A percentile compares a stretch with the other conserved stretches of the same genome.
These are phyloP conservation scores for Electrophaes corylata DNA, from an alignment of 2,888 invertebrate species.

Conservation along the genomic window DNA sequence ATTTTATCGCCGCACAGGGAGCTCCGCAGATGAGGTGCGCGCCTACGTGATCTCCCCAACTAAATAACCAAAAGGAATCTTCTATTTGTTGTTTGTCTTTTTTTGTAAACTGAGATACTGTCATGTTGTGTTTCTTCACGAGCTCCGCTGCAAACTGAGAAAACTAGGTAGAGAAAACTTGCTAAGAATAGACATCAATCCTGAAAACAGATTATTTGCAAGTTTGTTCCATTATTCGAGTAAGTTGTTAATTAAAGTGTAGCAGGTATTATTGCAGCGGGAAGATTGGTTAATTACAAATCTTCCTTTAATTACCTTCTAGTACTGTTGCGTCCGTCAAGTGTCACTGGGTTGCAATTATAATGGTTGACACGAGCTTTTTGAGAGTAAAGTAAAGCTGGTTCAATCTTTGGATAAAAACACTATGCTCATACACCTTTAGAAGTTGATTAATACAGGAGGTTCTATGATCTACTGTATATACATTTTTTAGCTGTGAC, in stretches of 20 bases:
- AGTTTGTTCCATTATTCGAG: not conserved
- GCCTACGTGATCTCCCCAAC: constrained; percentile 79
- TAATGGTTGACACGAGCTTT: not conserved
- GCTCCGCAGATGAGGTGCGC: constrained; percentile 80
- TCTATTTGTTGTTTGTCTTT: constrained; percentile 74
- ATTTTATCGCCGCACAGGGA: constrained; percentile 82
- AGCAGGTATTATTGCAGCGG: constrained; percentile 15
- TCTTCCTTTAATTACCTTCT: constrained; percentile 47
- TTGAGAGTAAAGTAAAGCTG: too few relatives aligned
- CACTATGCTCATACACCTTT: too few relatives aligned
- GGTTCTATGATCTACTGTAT: too few relatives aligned
- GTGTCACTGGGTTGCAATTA: constrained; percentile 24
- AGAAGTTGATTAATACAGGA: too few relatives aligned
- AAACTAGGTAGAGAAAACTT: too few relatives aligned
- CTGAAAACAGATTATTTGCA: not conserved
- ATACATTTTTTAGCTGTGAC: too few relatives aligned
- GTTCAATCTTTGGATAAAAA: too few relatives aligned
- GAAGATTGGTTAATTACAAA: constrained; percentile 45
- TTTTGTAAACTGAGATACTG: constrained; percentile 54
- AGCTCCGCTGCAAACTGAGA: too few relatives aligned
- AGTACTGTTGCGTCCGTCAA: constrained; percentile 40
- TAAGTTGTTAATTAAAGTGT: constrained; percentile 25
- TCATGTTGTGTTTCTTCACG: constrained; percentile 46
- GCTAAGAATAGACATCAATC: too few relatives aligned
- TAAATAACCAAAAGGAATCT: constrained; percentile 72